A percentile compares a stretch with the other conserved stretches of the same genome.
These are phyloP conservation scores for Acleris cristana DNA, from an alignment of 2,888 invertebrate genomes.

Conservation along the genomic window DNA sequence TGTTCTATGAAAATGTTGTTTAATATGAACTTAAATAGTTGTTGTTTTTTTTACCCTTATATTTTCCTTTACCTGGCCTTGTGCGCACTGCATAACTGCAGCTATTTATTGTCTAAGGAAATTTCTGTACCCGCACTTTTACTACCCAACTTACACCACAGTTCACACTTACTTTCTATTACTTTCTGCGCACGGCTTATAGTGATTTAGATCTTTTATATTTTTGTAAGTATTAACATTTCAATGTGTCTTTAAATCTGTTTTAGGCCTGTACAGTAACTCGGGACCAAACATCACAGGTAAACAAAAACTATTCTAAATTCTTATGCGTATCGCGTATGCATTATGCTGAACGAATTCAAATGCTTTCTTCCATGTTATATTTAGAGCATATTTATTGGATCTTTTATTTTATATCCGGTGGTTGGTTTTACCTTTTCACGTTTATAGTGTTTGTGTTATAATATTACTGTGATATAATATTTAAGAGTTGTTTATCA, in stretches of 20 bases:
- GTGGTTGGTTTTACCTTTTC: constrained; percentile 28
- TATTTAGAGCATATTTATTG: constrained; percentile 29
- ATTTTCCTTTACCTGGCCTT: too few relatives aligned
- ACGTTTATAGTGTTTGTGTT: constrained; percentile 26
- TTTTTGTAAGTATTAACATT: constrained; percentile 51
- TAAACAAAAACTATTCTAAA: constrained; percentile 49
- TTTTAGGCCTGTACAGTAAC: constrained; percentile 76
- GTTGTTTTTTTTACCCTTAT: too few relatives aligned
- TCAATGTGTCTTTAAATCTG: constrained; percentile 73
- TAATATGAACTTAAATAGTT: neutral
- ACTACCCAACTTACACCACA: neutral
- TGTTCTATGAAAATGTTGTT: constrained; percentile 4
- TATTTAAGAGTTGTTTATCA: constrained; percentile 28
- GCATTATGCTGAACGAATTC: constrained; percentile 19
- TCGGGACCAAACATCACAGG: constrained; percentile 71
- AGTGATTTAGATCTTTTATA: neutral
- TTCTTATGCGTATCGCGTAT: constrained; percentile 42
- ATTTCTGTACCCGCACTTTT: neutral
- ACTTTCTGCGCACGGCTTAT: constrained; percentile 5
- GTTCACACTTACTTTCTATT: neutral
- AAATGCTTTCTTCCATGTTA: constrained; percentile 21
- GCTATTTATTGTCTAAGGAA: neutral
- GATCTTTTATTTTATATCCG: constrained; percentile 26
- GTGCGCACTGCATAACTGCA: too few relatives aligned
- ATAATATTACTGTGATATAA: constrained; percentile 10